Evolutionary conservation across 2,113 vertebrate species (phyloP), one percentile per base, ranked within the genome.

Genomic region (Neolamprologus sp.): DNA sequence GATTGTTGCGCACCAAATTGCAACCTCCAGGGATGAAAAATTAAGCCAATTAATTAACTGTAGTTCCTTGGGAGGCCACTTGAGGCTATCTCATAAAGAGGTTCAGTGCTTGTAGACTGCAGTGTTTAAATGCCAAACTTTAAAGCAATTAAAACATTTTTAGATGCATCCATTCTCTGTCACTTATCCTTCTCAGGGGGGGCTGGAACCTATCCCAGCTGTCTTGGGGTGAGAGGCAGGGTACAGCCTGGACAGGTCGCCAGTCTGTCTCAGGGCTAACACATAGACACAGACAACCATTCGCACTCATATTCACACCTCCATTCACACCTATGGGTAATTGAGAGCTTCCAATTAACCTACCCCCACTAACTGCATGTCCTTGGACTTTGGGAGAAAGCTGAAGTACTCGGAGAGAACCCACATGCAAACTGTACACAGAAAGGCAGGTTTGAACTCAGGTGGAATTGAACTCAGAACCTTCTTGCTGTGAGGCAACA

Each of bases 31-130:
- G 14, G 16, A 26, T 75, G 23, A 75, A 28, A 71, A 42, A 42
- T 73, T 73, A 73, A 73, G 68, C 9, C 9, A 75, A 28, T 35
- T 63, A 63, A 63, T 63, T 63, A 75, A 75, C 68, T 47, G 40
- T 1, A 75, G 23, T 75, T 47, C 68, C 9, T 47, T 75, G 68
- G 23, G 40, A 28, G 40, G 68, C 68, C 68, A 75, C 68, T 75
- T 28, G 68, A 75, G 21, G 37, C 7, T 16, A 2, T 40, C 65
- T 73, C 37, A 45, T 26, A 73, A 45, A 45, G 13, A 26, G 6
- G 40, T 0, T 75, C 23, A 19, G 3, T 12, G 5, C 16, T 28
- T 47, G 3, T 31, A 49, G 42, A 47, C 71, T 75, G 13, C 68
- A 45, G 14, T 28, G 71, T 75, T 75, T 49, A 75, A 75, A 75